Evolutionary conservation across 2,888 invertebrate genomes (phyloP).

Genomic region (Ornithoptera alexandrae): DNA sequence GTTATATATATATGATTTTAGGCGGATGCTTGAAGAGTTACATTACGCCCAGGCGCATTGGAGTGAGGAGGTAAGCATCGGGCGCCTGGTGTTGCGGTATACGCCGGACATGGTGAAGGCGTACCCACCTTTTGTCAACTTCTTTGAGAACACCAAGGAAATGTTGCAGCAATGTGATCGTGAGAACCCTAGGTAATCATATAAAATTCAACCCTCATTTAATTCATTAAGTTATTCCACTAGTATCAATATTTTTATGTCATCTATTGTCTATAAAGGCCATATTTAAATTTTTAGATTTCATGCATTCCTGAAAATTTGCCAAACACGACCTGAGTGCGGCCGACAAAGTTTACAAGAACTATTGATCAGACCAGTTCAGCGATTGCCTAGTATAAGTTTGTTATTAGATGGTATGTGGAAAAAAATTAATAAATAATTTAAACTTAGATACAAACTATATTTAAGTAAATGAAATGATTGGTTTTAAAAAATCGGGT

Average conservation of each 20-base stretch:
- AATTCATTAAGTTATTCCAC: too few relatives aligned
- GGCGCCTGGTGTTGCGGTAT: constrained; percentile 92
- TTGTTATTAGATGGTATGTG: constrained; percentile 93
- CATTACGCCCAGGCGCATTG: constrained; percentile 86
- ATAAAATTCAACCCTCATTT: neutral
- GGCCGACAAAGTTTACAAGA: constrained; percentile 97
- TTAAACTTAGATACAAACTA: too few relatives aligned
- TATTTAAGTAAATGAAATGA: too few relatives aligned
- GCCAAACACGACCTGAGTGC: constrained; percentile 96
- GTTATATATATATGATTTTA: constrained; percentile 34
- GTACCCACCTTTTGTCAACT: constrained; percentile 99
- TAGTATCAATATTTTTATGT: neutral
- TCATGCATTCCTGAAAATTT: constrained; percentile 98
- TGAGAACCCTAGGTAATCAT: constrained; percentile 87
- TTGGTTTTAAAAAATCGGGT: too few relatives aligned
- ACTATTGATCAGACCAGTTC: constrained; percentile 97
- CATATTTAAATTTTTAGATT: constrained; percentile 79
- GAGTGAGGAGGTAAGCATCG: constrained; percentile 93
- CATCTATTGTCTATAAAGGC: neutral
- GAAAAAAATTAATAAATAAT: neutral
- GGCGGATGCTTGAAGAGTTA: constrained; percentile 83
- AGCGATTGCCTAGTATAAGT: constrained; percentile 97
- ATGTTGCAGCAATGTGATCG: constrained; percentile 94
- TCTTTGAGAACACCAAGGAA: constrained; percentile 98
- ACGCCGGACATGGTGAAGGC: constrained; percentile 93